phyloP scores from a whole-genome alignment of 2,888 invertebrate species.

The Polymixis lichenea region DNA sequence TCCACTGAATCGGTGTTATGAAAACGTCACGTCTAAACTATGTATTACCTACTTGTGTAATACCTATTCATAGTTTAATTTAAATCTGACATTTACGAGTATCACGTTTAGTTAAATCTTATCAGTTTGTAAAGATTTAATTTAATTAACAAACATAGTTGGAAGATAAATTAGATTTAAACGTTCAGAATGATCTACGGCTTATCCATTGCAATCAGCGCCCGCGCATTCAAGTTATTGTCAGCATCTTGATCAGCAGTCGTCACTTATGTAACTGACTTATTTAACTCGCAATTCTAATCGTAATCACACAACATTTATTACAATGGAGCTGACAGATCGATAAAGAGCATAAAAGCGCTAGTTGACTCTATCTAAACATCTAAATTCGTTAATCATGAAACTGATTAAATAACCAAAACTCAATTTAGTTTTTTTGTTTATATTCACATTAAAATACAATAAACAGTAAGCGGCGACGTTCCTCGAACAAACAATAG shows the following conservation, averaged over 20 bases:
- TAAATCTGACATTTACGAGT: constrained; percentile 48
- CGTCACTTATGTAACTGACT: constrained; percentile 63
- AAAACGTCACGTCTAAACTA: constrained; percentile 47
- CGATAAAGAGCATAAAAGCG: constrained; percentile 56
- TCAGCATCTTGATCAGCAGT: constrained; percentile 56
- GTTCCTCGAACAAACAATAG: constrained; percentile 77
- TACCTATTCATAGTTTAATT: constrained; percentile 42
- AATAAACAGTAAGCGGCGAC: constrained; percentile 72
- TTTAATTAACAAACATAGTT: constrained; percentile 58
- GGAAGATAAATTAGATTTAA: constrained; percentile 54
- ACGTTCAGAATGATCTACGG: constrained; percentile 54
- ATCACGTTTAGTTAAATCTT: constrained; percentile 36
- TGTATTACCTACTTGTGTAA: constrained; percentile 35
- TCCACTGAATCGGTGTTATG: constrained; percentile 37
- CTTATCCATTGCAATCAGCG: constrained; percentile 63
- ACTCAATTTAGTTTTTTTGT: constrained; percentile 46
- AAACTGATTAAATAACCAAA: constrained; percentile 50
- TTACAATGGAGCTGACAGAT: constrained; percentile 61
- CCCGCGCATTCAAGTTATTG: constrained; percentile 57
- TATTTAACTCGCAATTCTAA: constrained; percentile 58
- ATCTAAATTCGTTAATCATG: constrained; percentile 48
- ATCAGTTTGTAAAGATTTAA: constrained; percentile 49
- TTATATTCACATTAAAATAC: constrained; percentile 67
- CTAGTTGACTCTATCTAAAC: constrained; percentile 57
- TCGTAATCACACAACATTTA: constrained; percentile 60